Conservation (phyloP, 2,113 vertebrate genomes). For the Hippocampus mohnikei region DNA sequence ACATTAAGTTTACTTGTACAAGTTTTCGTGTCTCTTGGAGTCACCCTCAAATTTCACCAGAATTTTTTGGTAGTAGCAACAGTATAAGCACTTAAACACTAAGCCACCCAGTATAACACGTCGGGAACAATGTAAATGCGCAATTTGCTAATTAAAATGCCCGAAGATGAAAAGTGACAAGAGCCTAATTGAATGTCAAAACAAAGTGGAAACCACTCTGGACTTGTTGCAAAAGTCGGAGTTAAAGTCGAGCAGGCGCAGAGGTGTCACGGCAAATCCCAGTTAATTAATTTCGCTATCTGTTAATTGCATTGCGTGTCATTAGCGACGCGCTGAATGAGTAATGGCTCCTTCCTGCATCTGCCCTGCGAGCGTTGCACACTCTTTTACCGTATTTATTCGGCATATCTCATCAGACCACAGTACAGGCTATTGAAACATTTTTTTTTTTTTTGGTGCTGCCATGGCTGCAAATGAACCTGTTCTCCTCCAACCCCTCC, state of each 20-base stretch:
- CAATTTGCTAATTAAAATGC: not conserved
- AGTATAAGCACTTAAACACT: not conserved
- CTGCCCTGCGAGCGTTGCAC: constrained; percentile 8
- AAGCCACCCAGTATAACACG: not conserved
- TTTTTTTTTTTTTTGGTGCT: not conserved
- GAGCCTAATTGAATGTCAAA: constrained; percentile 11
- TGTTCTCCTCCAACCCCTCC: not conserved
- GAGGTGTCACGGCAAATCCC: constrained; percentile 37
- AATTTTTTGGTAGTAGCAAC: no score
- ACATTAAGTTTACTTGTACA: no score
- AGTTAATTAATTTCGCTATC: constrained; percentile 51
- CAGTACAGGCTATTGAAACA: not conserved
- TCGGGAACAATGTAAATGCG: no score
- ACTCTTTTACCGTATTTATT: constrained; percentile 4
- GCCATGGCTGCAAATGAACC: not conserved
- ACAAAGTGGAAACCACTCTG: constrained; percentile 10
- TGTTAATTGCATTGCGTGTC: constrained; percentile 52
- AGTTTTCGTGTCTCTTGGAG: no score
- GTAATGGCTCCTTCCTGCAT: constrained; percentile 19
- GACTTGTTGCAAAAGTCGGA: constrained; percentile 4
- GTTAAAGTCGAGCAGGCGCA: not conserved
- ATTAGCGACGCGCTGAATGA: constrained; percentile 40
- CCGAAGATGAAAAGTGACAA: not conserved
- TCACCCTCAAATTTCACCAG: no score
- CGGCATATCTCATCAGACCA: no score